Evolutionary conservation across 2,113 vertebrate species (phyloP).

Genomic region (Sander vitreus): DNA sequence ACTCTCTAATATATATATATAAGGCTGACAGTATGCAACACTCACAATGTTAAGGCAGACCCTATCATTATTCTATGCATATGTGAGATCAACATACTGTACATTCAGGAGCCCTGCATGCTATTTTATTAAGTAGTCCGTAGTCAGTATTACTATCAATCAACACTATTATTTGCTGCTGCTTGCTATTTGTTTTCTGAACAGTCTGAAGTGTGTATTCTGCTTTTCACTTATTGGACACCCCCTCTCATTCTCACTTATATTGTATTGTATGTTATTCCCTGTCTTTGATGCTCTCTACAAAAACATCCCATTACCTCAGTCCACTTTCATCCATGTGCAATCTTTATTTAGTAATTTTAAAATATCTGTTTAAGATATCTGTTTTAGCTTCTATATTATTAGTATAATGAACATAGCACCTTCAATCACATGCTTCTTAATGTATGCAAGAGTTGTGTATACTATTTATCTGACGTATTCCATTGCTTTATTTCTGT

Average conservation of each 20-base stretch:
- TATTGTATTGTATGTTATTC: not conserved
- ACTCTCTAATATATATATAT: not conserved
- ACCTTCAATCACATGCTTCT: not conserved
- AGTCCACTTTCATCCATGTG: not conserved
- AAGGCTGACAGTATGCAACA: not conserved
- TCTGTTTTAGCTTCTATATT: not conserved
- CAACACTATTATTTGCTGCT: not conserved
- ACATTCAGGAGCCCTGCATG: not conserved
- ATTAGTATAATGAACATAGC: not conserved
- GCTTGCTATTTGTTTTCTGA: not conserved
- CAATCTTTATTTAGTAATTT: not conserved
- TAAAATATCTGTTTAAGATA: not conserved
- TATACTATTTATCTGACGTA: not conserved
- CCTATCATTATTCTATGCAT: not conserved
- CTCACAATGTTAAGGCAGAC: not conserved
- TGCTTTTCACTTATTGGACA: not conserved
- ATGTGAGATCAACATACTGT: not conserved
- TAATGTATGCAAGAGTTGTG: not conserved
- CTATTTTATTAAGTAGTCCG: not conserved
- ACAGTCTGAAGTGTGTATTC: not conserved
- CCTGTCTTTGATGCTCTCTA: not conserved
- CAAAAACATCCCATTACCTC: not conserved
- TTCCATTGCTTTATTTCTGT: not conserved
- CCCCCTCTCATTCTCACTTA: not conserved
- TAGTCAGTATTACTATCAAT: not conserved